Percentiles rank a stretch among this genome's conserved stretches.
These are phyloP conservation scores for Falco novaeseelandiae DNA, from an alignment of 2,797 vertebrate species.

Conservation along the genomic window DNA sequence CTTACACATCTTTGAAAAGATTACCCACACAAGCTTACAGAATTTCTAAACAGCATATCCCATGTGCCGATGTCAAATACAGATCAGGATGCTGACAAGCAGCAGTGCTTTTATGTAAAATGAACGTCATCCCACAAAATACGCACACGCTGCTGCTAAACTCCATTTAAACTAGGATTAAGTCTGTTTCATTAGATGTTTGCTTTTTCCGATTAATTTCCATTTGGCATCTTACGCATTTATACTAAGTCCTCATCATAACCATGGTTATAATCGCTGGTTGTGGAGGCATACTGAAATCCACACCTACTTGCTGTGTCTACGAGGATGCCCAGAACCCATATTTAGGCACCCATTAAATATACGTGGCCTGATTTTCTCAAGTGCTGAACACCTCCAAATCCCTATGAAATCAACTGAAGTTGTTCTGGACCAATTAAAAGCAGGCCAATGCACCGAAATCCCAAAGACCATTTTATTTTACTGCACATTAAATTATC, in stretches of 20 bases:
- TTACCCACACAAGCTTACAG: neutral
- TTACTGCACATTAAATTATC: neutral
- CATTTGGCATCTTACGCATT: neutral
- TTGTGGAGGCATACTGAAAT: neutral
- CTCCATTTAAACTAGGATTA: neutral
- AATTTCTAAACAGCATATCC: neutral
- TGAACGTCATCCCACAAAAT: neutral
- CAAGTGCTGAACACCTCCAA: neutral
- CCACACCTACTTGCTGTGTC: neutral
- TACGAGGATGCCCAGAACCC: neutral
- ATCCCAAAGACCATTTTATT: neutral
- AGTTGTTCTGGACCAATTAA: neutral
- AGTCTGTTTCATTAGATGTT: neutral
- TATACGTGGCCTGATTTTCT: neutral
- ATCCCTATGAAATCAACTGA: neutral
- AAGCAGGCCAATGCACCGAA: slow-evolving; percentile 7
- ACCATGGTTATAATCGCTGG: neutral
- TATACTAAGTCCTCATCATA: neutral
- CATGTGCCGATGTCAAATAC: neutral
- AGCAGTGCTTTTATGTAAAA: neutral
- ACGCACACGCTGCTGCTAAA: neutral
- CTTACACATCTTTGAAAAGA: neutral
- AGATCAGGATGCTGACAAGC: neutral
- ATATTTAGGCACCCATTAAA: neutral
- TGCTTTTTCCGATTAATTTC: neutral